A percentile compares a stretch with the other conserved stretches of the same genome.
phyloP scores from a whole-genome alignment of 2,113 vertebrate species.

The Zosterops japonicus region DNA sequence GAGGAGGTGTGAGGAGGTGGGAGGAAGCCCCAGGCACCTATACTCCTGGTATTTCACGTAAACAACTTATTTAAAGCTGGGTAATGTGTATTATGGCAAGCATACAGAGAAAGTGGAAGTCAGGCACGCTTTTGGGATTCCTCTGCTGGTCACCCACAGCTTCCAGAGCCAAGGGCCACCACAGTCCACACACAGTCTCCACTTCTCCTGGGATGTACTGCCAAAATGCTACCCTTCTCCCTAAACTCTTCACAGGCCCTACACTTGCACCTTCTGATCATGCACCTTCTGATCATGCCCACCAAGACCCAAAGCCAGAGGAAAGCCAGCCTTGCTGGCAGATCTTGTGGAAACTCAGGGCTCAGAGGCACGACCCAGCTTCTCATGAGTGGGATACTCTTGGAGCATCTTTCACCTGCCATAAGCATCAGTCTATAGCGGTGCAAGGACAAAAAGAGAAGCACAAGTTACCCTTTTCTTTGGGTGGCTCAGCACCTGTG shows the following conservation, averaged over 20 bases:
- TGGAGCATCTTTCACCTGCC: background rate
- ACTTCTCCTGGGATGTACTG: background rate
- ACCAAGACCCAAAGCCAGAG: background rate
- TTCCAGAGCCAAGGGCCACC: background rate
- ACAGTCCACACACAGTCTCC: background rate
- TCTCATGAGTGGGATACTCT: background rate
- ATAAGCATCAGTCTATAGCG: accelerated
- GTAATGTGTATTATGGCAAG: background rate
- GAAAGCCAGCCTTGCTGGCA: background rate
- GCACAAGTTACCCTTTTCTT: background rate
- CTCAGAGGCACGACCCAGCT: background rate
- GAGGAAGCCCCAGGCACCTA: constrained; percentile 36
- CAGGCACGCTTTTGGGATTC: background rate
- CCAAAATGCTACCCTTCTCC: background rate
- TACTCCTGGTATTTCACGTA: background rate
- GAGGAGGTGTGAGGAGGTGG: constrained; percentile 32
- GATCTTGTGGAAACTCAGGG: background rate
- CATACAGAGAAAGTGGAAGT: background rate
- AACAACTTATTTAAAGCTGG: constrained; percentile 30
- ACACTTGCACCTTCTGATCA: background rate
- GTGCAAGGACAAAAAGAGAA: background rate
- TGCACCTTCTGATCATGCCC: background rate
- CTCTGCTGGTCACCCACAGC: background rate
- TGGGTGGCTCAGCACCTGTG: background rate
- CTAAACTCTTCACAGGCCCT: background rate